phyloP scores from a whole-genome alignment of 2,113 vertebrate genomes.

The Rallus limicola region DNA sequence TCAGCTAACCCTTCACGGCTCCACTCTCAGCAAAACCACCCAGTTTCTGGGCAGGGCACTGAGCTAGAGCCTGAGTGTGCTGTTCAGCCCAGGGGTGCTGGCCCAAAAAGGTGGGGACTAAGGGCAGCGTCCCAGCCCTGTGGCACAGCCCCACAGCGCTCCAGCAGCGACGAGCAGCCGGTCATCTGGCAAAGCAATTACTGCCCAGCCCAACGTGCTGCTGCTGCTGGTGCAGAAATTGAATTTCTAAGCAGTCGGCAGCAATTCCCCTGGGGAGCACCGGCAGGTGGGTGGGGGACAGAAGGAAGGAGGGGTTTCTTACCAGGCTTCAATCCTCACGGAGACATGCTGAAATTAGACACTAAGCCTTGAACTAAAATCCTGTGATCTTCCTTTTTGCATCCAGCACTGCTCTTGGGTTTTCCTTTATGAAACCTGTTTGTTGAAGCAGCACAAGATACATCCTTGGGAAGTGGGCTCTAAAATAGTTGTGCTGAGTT shows the following conservation, averaged over 20 bases:
- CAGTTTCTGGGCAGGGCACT: background rate
- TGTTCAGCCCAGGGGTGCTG: background rate
- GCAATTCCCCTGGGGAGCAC: background rate
- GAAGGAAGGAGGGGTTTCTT: background rate
- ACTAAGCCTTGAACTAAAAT: background rate
- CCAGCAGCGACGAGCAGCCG: background rate
- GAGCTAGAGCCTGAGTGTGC: background rate
- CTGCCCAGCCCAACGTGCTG: background rate
- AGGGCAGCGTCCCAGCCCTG: rapidly evolving
- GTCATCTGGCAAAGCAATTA: background rate
- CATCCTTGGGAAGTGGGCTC: background rate
- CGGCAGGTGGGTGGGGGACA: rapidly evolving
- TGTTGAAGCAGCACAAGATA: background rate
- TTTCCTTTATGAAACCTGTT: background rate
- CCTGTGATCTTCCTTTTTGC: background rate
- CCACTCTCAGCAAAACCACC: background rate
- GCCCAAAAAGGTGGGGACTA: background rate
- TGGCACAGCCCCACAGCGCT: rapidly evolving
- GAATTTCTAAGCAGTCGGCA: background rate
- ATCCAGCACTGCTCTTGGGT: background rate
- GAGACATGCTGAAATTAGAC: background rate
- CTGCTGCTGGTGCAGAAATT: background rate
- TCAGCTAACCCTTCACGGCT: background rate
- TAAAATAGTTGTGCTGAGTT: background rate
- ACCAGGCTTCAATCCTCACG: background rate